Base-by-base conservation (phyloP, 1,140 invertebrate species). In the Coelopa frigida region DNA sequence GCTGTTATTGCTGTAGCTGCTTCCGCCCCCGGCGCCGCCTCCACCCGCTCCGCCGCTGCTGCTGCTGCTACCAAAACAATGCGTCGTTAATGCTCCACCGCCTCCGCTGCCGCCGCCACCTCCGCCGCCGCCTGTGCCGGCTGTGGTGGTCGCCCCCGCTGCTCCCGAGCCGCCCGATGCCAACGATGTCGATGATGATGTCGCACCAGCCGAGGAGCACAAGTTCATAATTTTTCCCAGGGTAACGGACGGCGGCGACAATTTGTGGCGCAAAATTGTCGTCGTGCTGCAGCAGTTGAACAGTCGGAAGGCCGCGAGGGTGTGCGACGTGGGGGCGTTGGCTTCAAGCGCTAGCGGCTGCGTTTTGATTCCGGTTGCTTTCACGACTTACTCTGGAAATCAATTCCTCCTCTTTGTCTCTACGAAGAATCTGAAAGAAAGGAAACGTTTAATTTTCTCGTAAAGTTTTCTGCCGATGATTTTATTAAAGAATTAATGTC, bases 211-310 rank as follows among this genome's bases (percentile, higher is more conserved):
- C 48, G 64, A 64, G 37, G 64, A 68, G 43, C 64, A 68, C 61
- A 68, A 62, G 61, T 68, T 68, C 64, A 68, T 68, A 65, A 64
- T 68, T 68, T 68, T 68, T 58, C 61, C 61, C 64, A 66, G 62
- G 48, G 59, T 66, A 57, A 55, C 59, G 59, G 58, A 59, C 52
- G 54, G 52, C 45, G 58, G 52, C 58, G 58, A 60, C 62, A 66
- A 62, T 61, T 53, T 50, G 56, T 63, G 60, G 62, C 62, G 56
- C 62, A 66, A 57, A 62, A 44, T n/a, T n/a, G n/a, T n/a, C n/a
- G n/a, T n/a, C n/a, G n/a, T n/a, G n/a, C n/a, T n/a, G n/a, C n/a
- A n/a, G n/a, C n/a, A n/a, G n/a, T n/a, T n/a, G n/a, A n/a, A n/a
- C n/a, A n/a, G n/a, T n/a, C n/a, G n/a, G n/a, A n/a, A n/a, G n/a